These are phyloP conservation scores for Acomys russatus DNA, from an alignment of 2,797 vertebrate genomes.

Conservation along the genomic window DNA sequence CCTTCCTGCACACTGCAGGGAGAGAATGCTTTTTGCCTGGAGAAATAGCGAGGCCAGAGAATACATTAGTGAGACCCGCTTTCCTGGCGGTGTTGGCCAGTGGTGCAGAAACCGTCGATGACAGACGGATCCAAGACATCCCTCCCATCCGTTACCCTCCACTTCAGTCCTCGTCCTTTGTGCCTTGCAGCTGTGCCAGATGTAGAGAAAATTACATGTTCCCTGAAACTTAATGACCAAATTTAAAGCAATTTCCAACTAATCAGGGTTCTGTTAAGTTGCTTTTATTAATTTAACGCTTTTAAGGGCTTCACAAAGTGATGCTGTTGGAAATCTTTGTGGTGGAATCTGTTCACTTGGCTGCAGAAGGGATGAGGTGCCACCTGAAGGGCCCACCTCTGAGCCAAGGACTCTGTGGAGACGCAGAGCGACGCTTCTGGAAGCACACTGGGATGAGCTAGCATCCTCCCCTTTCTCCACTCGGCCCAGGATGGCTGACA, in stretches of 20 bases:
- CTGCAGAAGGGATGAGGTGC: background rate
- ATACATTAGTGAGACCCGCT: background rate
- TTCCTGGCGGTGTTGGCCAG: conserved; percentile 1
- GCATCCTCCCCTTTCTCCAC: background rate
- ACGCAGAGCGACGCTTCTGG: background rate
- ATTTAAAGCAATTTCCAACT: conserved; percentile 84
- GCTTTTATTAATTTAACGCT: conserved; percentile 84
- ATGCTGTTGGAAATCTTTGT: conserved; percentile 72
- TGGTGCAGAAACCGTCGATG: conserved; percentile 1
- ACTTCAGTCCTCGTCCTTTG: conserved; percentile 17
- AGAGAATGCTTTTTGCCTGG: background rate
- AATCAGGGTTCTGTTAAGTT: conserved; percentile 82
- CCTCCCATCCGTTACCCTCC: background rate
- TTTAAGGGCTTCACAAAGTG: conserved; percentile 77
- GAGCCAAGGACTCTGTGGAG: conserved; percentile 8
- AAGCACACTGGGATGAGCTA: background rate
- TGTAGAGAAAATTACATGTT: conserved; percentile 82
- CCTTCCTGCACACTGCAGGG: background rate
- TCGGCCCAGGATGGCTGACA: background rate
- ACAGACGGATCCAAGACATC: background rate
- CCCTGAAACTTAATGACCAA: conserved; percentile 83
- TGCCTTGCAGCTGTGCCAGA: conserved; percentile 80
- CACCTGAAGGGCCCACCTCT: background rate
- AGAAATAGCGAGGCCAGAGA: background rate
- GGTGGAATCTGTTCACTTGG: conserved; percentile 37